A percentile compares a stretch with the other conserved stretches of the same genome.
phyloP scores from a whole-genome alignment of 2,797 vertebrate species.

The Onychomys arenicola region DNA sequence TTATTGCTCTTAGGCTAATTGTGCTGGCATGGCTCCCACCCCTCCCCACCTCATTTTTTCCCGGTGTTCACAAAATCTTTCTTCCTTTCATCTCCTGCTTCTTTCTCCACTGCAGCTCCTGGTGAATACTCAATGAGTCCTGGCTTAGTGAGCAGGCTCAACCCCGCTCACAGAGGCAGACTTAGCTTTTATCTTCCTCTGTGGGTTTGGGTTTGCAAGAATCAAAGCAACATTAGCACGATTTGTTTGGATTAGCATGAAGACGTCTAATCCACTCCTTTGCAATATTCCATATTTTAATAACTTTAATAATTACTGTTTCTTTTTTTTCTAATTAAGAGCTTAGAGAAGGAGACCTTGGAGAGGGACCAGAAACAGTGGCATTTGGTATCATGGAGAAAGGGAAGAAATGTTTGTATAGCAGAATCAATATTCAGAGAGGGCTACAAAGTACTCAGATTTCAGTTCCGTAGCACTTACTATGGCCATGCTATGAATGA shows the following conservation, averaged over 20 bases:
- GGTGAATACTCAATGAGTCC: constrained; percentile 61
- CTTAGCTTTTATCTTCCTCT: constrained; percentile 78
- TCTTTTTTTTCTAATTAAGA: constrained; percentile 80
- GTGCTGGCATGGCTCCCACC: not conserved
- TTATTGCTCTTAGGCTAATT: not conserved
- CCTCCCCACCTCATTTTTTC: constrained; percentile 28
- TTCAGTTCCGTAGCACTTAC: constrained; percentile 40
- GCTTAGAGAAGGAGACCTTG: constrained; percentile 80
- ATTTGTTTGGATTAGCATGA: constrained; percentile 83
- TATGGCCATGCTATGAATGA: not conserved
- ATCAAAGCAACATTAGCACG: constrained; percentile 78
- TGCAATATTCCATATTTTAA: constrained; percentile 82
- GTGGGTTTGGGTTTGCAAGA: constrained; percentile 72
- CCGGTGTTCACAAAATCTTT: not conserved
- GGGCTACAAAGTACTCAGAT: constrained; percentile 38
- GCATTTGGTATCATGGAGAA: constrained; percentile 29
- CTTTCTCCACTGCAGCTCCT: constrained; percentile 62
- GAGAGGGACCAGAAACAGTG: constrained; percentile 66
- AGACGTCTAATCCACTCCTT: constrained; percentile 78
- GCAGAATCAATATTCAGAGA: constrained; percentile 70
- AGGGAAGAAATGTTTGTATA: constrained; percentile 34
- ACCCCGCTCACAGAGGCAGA: constrained; percentile 70
- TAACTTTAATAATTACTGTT: constrained; percentile 81
- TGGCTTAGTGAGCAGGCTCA: constrained; percentile 61
- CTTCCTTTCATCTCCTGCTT: constrained; percentile 60